A percentile compares a stretch with the other conserved stretches of the same genome.
These are phyloP conservation scores for Drosophila mercatorum DNA, from an alignment of 2,888 invertebrate species.

Conservation along the genomic window DNA sequence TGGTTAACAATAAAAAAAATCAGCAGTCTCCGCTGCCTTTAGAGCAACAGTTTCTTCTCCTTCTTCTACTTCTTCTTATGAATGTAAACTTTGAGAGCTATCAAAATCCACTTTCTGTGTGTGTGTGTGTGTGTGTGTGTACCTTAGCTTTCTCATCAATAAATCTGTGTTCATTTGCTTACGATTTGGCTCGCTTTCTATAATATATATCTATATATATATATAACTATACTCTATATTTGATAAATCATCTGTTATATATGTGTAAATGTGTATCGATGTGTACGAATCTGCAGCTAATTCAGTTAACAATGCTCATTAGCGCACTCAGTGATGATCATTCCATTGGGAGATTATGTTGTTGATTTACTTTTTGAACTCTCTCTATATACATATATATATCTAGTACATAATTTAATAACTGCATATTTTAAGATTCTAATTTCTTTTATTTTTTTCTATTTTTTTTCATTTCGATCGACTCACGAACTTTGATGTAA, in stretches of 20 bases:
- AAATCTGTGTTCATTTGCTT: conserved; percentile 4
- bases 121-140: conserved; percentile 10
- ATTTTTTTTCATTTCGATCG: conserved; percentile 4
- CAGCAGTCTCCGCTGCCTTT: background rate
- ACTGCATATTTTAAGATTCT: conserved; percentile 9
- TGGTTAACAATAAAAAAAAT: background rate
- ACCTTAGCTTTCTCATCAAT: background rate
- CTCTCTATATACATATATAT: background rate
- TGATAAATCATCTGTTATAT: conserved; percentile 3
- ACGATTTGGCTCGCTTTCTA: conserved; percentile 10
- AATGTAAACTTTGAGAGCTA: background rate
- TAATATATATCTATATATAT: background rate
- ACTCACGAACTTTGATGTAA: background rate
- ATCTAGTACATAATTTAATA: background rate
- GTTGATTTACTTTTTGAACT: background rate
- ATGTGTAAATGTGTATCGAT: conserved; percentile 8
- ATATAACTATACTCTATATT: conserved; percentile 4
- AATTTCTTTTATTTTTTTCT: conserved; percentile 3
- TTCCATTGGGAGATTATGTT: background rate
- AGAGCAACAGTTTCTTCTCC: background rate
- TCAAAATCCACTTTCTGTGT: conserved; percentile 1
- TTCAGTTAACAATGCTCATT: conserved; percentile 1
- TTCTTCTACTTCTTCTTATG: background rate
- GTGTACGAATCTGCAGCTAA: conserved; percentile 1
- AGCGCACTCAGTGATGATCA: background rate